phyloP scores from a whole-genome alignment of 2,113 vertebrate species.

The Mola mola region DNA sequence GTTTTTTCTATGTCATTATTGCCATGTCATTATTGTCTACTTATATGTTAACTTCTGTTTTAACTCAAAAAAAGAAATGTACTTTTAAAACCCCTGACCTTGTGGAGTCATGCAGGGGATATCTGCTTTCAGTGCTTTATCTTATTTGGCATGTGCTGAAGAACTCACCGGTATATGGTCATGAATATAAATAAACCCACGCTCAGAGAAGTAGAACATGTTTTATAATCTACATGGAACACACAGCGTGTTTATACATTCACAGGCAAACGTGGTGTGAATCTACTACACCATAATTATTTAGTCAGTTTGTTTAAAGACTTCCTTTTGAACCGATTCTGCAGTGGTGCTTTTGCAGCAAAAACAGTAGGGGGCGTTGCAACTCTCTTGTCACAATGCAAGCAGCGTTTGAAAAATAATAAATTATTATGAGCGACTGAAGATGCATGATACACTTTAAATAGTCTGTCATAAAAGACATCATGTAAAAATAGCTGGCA shows the following conservation, averaged over 20 bases:
- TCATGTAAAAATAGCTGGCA: conserved; percentile 28
- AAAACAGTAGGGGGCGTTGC: conserved; percentile 71
- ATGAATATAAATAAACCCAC: conserved; percentile 18
- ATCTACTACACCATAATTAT: not conserved
- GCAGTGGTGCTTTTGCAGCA: conserved; percentile 30
- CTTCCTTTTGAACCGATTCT: not conserved
- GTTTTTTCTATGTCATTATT: too few species aligned
- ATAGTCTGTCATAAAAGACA: conserved; percentile 39
- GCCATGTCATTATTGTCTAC: too few species aligned
- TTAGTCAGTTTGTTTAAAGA: not conserved
- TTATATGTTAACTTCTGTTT: too few species aligned
- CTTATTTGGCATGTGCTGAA: conserved; percentile 17
- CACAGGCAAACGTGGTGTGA: not conserved
- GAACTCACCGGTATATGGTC: conserved; percentile 7
- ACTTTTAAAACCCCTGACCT: conserved; percentile 2
- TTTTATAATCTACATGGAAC: conserved; percentile 14
- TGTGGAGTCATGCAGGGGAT: conserved; percentile 2
- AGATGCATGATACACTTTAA: conserved; percentile 26
- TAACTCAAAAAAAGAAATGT: conserved; percentile 24
- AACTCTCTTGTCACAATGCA: conserved; percentile 45
- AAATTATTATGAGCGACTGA: conserved; percentile 31
- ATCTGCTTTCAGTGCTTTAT: conserved; percentile 9
- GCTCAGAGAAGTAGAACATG: conserved; percentile 20
- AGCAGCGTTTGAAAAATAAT: conserved; percentile 30
- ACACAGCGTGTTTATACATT: conserved; percentile 1